Conservation (phyloP, 2,113 vertebrate genomes). For the Microcebus tavaratra region DNA sequence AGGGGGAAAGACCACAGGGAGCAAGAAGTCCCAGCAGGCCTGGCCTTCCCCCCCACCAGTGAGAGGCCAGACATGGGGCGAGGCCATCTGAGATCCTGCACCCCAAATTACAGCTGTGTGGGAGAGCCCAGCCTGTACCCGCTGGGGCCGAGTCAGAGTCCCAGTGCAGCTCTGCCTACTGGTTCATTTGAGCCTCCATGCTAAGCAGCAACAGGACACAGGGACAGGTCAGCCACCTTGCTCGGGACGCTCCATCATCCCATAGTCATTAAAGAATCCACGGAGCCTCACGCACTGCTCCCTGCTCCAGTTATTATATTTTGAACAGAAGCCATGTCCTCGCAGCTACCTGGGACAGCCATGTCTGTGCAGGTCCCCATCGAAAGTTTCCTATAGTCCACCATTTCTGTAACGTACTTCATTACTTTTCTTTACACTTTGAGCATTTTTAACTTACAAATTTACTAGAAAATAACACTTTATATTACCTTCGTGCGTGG, state of each 20-base stretch:
- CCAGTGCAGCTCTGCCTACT: not conserved
- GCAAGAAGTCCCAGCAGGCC: not conserved
- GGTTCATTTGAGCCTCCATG: too few species aligned
- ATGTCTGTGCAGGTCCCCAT: rapidly evolving
- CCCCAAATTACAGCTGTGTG: not conserved
- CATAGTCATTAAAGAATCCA: rapidly evolving
- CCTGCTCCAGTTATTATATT: not conserved
- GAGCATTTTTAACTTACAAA: not conserved
- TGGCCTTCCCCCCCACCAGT: not conserved
- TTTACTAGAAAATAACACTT: not conserved
- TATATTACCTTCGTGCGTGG: not conserved
- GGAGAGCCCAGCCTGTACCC: rapidly evolving
- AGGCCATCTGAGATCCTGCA: rapidly evolving
- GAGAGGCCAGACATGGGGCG: too few species aligned
- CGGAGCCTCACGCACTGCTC: rapidly evolving
- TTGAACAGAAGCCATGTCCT: rapidly evolving
- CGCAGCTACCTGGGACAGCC: too few species aligned
- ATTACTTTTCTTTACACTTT: not conserved
- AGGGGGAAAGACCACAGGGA: too few species aligned
- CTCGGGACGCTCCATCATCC: rapidly evolving
- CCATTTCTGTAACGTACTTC: too few species aligned
- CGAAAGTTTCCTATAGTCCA: rapidly evolving
- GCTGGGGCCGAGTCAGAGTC: rapidly evolving
- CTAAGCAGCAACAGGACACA: rapidly evolving
- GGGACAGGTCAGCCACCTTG: not conserved